phyloP scores from a whole-genome alignment of 2,113 vertebrate genomes.

The Climacteris rufus region DNA sequence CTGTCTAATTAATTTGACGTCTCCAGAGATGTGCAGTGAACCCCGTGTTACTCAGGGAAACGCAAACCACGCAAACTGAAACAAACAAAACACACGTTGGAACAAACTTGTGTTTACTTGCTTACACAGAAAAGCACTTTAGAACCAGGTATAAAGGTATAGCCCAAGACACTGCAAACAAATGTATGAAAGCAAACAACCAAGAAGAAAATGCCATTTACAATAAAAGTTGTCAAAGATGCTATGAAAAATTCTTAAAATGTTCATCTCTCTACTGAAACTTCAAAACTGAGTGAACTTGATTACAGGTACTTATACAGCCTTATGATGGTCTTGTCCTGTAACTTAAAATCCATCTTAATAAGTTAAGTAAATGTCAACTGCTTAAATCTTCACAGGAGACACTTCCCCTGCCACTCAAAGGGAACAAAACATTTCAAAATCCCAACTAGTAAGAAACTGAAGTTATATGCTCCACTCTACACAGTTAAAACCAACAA shows the following conservation, averaged over 20 bases:
- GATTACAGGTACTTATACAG: not conserved
- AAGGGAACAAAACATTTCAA: not conserved
- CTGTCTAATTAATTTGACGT: conserved; percentile 48
- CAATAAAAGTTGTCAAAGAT: not conserved
- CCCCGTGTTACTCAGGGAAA: not conserved
- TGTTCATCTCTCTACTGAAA: not conserved
- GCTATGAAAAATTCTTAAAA: not conserved
- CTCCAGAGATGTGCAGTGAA: conserved; percentile 1
- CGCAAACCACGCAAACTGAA: not conserved
- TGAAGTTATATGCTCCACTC: not conserved
- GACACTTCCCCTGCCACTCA: not conserved
- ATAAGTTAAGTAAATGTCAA: not conserved
- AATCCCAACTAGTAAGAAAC: not conserved
- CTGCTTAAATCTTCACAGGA: not conserved
- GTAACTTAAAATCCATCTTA: not conserved
- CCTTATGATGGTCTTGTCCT: not conserved
- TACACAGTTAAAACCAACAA: not conserved
- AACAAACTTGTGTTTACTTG: not conserved
- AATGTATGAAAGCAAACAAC: not conserved
- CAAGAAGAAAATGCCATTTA: not conserved
- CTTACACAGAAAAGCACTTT: not conserved
- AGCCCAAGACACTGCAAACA: not conserved
- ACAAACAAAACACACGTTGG: not conserved
- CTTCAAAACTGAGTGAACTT: not conserved
- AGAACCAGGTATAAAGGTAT: not conserved